These are phyloP conservation scores for Brachyhypopomus gauderio DNA, from an alignment of 2,113 vertebrate genomes.

Conservation along the genomic window DNA sequence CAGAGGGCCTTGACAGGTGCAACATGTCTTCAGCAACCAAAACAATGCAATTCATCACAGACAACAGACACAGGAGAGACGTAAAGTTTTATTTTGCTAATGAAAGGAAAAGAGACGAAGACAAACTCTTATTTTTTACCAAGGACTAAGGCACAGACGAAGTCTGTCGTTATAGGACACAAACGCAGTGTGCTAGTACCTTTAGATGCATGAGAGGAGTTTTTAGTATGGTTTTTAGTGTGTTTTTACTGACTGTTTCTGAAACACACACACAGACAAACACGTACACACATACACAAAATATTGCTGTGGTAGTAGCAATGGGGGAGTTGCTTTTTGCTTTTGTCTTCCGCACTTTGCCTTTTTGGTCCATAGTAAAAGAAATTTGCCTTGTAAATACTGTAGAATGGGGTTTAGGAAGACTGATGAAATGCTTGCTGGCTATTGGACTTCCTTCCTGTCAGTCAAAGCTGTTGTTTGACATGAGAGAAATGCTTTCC, in stretches of 20 bases:
- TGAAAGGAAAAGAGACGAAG: constrained; percentile 61
- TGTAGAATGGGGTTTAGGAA: constrained; percentile 88
- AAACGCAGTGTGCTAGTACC: constrained; percentile 55
- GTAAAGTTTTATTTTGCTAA: constrained; percentile 98
- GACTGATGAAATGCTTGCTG: constrained; percentile 82
- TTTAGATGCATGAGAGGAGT: constrained; percentile 86
- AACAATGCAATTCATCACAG: constrained; percentile 53
- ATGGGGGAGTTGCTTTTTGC: constrained; percentile 79
- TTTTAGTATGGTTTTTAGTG: constrained; percentile 64
- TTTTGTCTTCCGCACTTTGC: constrained; percentile 74
- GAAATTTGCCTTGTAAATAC: constrained; percentile 91
- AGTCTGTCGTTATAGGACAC: constrained; percentile 80
- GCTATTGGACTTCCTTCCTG: constrained; percentile 82
- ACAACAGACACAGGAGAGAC: constrained; percentile 72
- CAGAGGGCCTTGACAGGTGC: constrained; percentile 39
- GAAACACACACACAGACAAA: constrained; percentile 79
- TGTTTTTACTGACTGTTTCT: constrained; percentile 58
- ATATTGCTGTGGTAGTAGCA: constrained; percentile 83
- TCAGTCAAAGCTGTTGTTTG: constrained; percentile 50
- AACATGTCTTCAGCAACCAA: constrained; percentile 48
- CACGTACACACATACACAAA: constrained; percentile 74
- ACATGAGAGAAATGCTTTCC: constrained; percentile 43
- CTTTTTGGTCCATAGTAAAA: constrained; percentile 79
- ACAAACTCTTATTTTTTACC: constrained; percentile 82
- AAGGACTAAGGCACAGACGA: constrained; percentile 81